Percentiles rank a stretch among this genome's conserved stretches.
Conservation (phyloP, 2,113 vertebrate genomes). For the Grantiella picta region DNA sequence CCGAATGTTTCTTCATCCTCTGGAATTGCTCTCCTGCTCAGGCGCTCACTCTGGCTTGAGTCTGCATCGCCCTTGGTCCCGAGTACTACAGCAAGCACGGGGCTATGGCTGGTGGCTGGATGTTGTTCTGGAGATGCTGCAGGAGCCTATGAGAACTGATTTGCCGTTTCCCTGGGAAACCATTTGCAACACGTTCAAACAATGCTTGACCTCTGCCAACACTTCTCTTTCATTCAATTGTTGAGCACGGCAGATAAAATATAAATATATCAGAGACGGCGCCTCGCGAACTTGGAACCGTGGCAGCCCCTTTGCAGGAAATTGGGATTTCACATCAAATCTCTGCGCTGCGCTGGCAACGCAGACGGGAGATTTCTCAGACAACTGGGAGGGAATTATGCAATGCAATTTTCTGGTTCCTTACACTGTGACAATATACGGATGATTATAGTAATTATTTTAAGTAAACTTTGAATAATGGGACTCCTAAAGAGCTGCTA, state of each 20-base stretch:
- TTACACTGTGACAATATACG: background rate
- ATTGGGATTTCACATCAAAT: background rate
- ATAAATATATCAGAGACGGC: background rate
- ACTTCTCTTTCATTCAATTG: slow-evolving; percentile 33
- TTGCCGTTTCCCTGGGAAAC: slow-evolving; percentile 75
- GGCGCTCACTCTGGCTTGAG: background rate
- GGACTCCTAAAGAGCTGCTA: background rate
- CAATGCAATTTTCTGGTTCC: slow-evolving; percentile 17
- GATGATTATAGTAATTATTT: slow-evolving; percentile 5
- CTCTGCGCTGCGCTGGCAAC: background rate
- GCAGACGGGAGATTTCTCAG: background rate
- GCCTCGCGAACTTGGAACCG: background rate
- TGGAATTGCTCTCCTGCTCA: background rate
- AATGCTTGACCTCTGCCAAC: slow-evolving; percentile 66
- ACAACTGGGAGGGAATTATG: slow-evolving; percentile 17
- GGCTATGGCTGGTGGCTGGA: slow-evolving; percentile 23
- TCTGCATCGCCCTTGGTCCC: slow-evolving; percentile 27
- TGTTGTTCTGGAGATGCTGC: slow-evolving; percentile 48
- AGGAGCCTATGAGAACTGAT: slow-evolving; percentile 50
- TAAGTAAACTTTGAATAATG: slow-evolving; percentile 7
- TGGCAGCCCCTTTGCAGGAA: background rate
- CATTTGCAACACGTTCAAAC: slow-evolving; percentile 66
- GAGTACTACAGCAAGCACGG: background rate
- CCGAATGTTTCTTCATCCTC: slow-evolving; percentile 87
- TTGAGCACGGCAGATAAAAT: slow-evolving; percentile 23